phyloP scores from a whole-genome alignment of 2,797 vertebrate genomes.

The Neosilurus mollespiculum region DNA sequence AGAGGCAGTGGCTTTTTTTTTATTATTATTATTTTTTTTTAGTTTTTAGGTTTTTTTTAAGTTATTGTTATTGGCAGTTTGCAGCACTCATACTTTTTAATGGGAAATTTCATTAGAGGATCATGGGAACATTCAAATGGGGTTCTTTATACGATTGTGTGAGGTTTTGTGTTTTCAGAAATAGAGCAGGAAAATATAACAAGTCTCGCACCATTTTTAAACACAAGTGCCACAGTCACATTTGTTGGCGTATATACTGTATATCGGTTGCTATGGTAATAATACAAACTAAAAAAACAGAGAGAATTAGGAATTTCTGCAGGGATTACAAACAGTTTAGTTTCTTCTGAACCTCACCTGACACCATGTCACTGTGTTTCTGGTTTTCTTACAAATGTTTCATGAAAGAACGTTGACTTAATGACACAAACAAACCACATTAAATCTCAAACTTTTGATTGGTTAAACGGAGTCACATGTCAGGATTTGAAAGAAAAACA shows the following conservation, averaged over 20 bases:
- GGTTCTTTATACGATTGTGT: neutral
- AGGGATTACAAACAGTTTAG: no score
- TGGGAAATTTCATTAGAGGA: slow-evolving; percentile 4
- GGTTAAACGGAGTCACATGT: neutral
- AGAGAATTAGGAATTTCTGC: neutral
- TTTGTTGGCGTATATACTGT: neutral
- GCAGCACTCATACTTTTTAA: neutral
- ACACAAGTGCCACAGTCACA: neutral
- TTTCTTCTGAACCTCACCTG: neutral
- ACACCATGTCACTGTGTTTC: neutral
- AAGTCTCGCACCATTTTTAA: neutral
- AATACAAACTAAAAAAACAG: neutral
- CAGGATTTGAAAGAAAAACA: neutral
- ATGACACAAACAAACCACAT: neutral
- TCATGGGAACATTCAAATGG: neutral
- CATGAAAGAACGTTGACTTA: neutral
- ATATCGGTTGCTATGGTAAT: slow-evolving; percentile 6
- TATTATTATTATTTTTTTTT: no score
- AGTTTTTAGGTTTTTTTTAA: no score
- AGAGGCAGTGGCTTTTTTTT: no score
- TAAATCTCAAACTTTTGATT: neutral
- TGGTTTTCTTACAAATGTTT: neutral
- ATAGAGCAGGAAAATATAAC: slow-evolving; percentile 14
- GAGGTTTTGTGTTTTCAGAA: slow-evolving; percentile 9
- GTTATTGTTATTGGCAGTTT: neutral